phyloP scores from a whole-genome alignment of 2,113 vertebrate species.

The Anguilla rostrata region DNA sequence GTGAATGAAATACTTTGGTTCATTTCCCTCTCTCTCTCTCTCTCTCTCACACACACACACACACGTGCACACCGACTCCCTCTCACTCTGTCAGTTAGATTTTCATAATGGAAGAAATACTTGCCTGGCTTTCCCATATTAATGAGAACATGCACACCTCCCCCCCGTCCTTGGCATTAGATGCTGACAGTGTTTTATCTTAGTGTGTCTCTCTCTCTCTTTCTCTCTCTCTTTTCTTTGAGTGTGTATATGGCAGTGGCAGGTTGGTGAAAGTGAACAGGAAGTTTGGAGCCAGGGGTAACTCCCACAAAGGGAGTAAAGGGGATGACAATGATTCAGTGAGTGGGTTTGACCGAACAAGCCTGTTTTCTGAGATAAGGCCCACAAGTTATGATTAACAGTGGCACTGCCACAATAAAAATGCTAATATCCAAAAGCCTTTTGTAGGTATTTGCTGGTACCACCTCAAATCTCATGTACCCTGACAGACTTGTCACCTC shows the following conservation, averaged over 20 bases:
- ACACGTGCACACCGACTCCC: no score
- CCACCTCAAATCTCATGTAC: not conserved
- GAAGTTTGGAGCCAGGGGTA: not conserved
- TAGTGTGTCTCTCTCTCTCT: not conserved
- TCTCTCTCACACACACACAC: no score
- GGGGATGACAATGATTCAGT: not conserved
- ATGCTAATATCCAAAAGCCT: constrained; percentile 22
- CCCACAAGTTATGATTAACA: constrained; percentile 11
- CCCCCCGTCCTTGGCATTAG: no score
- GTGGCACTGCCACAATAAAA: constrained; percentile 2
- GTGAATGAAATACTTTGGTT: not conserved
- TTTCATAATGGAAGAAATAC: no score
- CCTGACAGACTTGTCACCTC: not conserved
- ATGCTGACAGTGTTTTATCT: no score
- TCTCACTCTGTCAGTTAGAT: no score
- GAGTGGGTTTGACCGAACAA: constrained; percentile 4
- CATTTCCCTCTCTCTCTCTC: no score
- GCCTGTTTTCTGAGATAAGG: constrained; percentile 25
- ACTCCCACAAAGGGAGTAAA: not conserved
- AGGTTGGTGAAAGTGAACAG: not conserved
- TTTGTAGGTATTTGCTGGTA: not conserved
- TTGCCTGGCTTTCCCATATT: no score
- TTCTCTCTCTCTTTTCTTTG: not conserved
- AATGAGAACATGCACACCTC: no score
- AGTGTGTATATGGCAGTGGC: not conserved